Conservation (phyloP, 2,888 invertebrate genomes). For the Apomyelois bistriatella region DNA sequence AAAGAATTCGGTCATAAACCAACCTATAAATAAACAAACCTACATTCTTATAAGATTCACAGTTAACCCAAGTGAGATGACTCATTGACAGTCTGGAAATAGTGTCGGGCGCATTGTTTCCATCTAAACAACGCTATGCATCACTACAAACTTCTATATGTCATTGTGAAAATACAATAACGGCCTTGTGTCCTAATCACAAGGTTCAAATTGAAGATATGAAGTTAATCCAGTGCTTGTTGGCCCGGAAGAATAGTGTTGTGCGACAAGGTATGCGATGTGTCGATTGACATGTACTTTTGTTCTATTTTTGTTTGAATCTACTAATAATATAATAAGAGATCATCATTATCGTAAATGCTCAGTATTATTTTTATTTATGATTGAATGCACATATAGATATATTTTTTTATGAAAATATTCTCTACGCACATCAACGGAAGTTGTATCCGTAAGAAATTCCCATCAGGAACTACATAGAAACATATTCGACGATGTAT, state of each 20-base stretch:
- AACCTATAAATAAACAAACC: not conserved
- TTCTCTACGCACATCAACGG: no score
- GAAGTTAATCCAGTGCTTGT: not conserved
- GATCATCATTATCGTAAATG: no score
- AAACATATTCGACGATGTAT: no score
- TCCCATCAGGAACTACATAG: no score
- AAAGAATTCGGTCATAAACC: not conserved
- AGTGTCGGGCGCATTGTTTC: slow-evolving; percentile 44
- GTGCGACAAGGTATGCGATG: slow-evolving; percentile 9
- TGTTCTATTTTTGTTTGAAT: slow-evolving; percentile 19
- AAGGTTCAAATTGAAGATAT: slow-evolving; percentile 17
- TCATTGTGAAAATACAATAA: not conserved
- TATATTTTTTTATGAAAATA: no score
- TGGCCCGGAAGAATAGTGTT: no score
- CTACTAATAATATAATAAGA: not conserved
- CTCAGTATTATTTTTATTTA: no score
- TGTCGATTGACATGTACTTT: slow-evolving; percentile 26
- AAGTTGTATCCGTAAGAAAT: no score
- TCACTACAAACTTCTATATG: slow-evolving; percentile 19
- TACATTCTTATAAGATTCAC: slow-evolving; percentile 20
- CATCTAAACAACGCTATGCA: slow-evolving; percentile 27
- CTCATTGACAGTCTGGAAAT: slow-evolving; percentile 49
- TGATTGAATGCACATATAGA: no score
- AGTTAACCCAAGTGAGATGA: slow-evolving; percentile 34
- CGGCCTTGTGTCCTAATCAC: slow-evolving; percentile 12